A percentile compares a stretch with the other conserved stretches of the same genome.
These are phyloP conservation scores for Hydrozoanthus tunicans DNA, from an alignment of 64 coral and sea anemone species.

Conservation along the genomic window DNA sequence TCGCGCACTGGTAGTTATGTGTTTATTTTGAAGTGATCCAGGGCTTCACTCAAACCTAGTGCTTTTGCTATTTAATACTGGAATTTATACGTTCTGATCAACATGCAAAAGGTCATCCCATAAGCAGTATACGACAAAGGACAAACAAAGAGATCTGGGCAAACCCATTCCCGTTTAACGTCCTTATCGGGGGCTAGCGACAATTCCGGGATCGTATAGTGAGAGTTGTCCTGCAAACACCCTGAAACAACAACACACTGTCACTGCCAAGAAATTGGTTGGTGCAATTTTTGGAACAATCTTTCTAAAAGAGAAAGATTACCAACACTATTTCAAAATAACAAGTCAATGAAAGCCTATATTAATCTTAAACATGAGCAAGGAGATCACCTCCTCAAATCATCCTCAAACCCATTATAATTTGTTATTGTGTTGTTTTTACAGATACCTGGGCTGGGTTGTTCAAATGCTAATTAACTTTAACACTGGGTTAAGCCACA, in stretches of 20 bases:
- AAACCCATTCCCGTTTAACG: neutral
- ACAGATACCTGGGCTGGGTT: no score
- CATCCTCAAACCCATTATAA: no score
- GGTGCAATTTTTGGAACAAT: slow-evolving; percentile 98
- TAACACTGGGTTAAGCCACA: no score
- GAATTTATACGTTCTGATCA: no score
- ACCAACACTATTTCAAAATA: neutral
- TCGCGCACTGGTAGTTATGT: neutral
- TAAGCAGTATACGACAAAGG: neutral
- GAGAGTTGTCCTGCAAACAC: slow-evolving; percentile 98
- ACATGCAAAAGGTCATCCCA: slow-evolving; percentile 47
- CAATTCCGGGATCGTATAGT: slow-evolving; percentile 87
- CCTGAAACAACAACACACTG: slow-evolving; percentile 73
- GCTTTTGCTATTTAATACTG: neutral
- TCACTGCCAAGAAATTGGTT: slow-evolving; percentile 81
- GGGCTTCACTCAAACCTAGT: neutral
- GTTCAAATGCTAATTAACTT: no score
- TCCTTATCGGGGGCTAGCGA: slow-evolving; percentile 99
- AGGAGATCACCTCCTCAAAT: no score
- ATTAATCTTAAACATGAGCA: no score
- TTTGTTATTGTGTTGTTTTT: no score
- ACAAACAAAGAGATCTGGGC: neutral
- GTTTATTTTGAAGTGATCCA: neutral
- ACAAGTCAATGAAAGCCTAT: no score
- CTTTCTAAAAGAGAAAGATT: slow-evolving; percentile 67